Evolutionary conservation across 2,888 invertebrate species (phyloP), one percentile per base, ranked within the genome.

Genomic region (Leptinotarsa peninsularis): DNA sequence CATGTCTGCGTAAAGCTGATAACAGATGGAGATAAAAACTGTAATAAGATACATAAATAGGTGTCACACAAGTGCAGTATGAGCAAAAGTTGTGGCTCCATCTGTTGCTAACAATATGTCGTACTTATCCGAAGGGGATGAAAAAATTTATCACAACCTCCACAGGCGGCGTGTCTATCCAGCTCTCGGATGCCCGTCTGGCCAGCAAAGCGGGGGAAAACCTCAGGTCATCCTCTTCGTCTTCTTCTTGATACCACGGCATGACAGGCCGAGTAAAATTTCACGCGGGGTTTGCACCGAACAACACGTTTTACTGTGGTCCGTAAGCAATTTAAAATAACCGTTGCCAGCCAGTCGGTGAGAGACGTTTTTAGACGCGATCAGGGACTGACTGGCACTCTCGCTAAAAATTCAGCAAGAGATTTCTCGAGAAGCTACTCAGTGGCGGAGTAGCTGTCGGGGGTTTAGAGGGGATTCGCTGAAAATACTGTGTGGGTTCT

Each of bases 171-270:
- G 95, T 94, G 84, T 94, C 94, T 83, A 96, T 96, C 96, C 96
- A 96, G 88, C 95, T 95, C 88, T 96, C 96, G 23, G 95, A 95
- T 69, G 96, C 96, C 81, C 96, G 90, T 81, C 96, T 90, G 77
- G 96, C 96, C 89, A 96, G 91, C 80, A 96, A 91, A 77, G 96
- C 96, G 80, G 96, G 96, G 84, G 96, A 96, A 90, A 94, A 96
- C 91, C 95, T 91, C 83, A 96, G 91, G 83, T 95, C 95, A 84
- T 96, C 96, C 86, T 95, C 95, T 82, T 95, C 95, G 82, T 94
- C 94, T 72, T 93, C 93, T 71, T 93, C 92, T 79, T 93, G 93
- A 87, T 93, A 94, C 93, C 95, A 94, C 85, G 92, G 91, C 94
- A 94, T 95, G 83, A 86, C 58, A 63, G 66, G 23, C 21, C 21